Conservation (phyloP, 2,797 vertebrate species). For the Hybognathus amarus region DNA sequence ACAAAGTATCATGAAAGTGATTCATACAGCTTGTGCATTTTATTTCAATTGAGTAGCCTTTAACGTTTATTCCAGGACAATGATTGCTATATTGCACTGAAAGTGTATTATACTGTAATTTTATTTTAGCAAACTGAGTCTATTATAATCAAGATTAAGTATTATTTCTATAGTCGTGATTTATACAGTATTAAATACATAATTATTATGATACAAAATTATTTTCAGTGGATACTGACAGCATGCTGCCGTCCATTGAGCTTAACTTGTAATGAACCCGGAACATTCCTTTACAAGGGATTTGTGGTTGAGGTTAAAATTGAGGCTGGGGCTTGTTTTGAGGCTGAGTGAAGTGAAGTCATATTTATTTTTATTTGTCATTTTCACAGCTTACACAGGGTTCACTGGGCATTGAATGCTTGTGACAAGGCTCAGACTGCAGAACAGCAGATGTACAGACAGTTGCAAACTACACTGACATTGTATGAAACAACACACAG, state of each 20-base stretch:
- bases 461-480: background rate
- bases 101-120: background rate
- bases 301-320: conserved; percentile 5
- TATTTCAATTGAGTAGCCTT: background rate
- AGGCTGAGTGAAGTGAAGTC: background rate
- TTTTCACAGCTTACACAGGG: background rate
- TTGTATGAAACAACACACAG: background rate
- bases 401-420: background rate
- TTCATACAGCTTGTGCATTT: too few relatives aligned
- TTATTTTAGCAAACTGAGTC: background rate
- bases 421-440: conserved; percentile 2
- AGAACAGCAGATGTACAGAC: background rate
- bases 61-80: background rate
- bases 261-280: background rate
- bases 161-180: background rate
- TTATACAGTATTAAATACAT: background rate
- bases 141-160: background rate
- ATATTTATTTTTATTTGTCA: conserved; percentile 25
- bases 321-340: conserved; percentile 6
- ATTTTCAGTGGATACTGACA: background rate
- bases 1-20: background rate
- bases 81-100: background rate
- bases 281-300: background rate
- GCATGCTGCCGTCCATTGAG: background rate
- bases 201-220: background rate